Percentiles rank a stretch among this genome's conserved stretches.
These are phyloP conservation scores for Dermochelys coriacea DNA, from an alignment of 2,797 vertebrate genomes.

Conservation along the genomic window DNA sequence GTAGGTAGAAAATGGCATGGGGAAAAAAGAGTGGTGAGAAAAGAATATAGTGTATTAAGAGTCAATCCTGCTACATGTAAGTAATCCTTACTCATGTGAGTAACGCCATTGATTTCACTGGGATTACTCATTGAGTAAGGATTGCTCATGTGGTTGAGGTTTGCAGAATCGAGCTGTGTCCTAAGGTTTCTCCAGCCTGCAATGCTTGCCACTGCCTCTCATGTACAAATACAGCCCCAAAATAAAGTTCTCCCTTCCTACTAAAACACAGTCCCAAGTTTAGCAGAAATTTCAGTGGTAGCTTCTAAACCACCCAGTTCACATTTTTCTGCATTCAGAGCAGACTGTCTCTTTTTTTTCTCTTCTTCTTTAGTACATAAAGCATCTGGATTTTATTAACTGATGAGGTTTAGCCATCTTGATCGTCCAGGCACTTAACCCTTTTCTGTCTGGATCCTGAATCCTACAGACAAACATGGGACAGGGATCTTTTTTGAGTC, in stretches of 20 bases:
- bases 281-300: background rate
- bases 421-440: background rate
- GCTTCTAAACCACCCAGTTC: background rate
- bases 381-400: background rate
- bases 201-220: background rate
- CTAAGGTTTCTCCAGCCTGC: fast-evolving
- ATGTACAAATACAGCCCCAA: background rate
- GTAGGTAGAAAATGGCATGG: background rate
- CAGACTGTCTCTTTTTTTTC: background rate
- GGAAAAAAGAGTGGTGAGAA: background rate
- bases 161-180: background rate
- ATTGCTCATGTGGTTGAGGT: background rate
- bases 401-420: background rate
- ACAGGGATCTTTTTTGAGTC: background rate
- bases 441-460: background rate
- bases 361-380: background rate
- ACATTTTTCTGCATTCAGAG: background rate
- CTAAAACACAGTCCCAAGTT: background rate
- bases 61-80: background rate
- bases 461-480: background rate
- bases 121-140: background rate
- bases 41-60: background rate
- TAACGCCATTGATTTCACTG: background rate
- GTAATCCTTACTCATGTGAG: fast-evolving
- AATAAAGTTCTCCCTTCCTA: background rate